A percentile compares a stretch with the other conserved stretches of the same genome.
Evolutionary conservation across 2,113 vertebrate genomes (phyloP).

Genomic region (Chunga burmeisteri): DNA sequence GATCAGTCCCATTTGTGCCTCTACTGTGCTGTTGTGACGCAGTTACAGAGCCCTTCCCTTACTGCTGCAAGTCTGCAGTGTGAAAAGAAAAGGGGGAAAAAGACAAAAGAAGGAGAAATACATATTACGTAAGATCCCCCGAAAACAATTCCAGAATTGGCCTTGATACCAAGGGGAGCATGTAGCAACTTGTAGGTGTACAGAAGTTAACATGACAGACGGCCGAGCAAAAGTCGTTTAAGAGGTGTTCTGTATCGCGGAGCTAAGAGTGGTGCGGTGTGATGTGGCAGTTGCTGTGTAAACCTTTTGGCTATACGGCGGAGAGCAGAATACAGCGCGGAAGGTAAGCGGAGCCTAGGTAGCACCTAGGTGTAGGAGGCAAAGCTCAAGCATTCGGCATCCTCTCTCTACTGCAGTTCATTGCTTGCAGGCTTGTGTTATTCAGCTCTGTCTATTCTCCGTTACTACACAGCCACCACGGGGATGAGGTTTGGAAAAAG

Average conservation of each 20-base stretch:
- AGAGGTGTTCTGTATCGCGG: accelerated
- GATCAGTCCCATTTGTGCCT: background rate
- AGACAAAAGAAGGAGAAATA: background rate
- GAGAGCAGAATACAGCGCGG: background rate
- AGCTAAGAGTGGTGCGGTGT: background rate
- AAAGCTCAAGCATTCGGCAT: background rate
- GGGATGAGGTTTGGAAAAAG: conserved; percentile 62
- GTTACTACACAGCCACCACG: conserved; percentile 24
- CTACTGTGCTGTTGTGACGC: accelerated
- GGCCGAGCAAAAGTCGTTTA: background rate
- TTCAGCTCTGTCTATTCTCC: conserved; percentile 19
- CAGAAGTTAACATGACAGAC: background rate
- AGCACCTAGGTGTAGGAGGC: background rate
- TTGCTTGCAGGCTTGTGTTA: background rate
- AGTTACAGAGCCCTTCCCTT: background rate
- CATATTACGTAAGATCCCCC: background rate
- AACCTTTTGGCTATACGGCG: background rate
- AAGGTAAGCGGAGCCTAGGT: background rate
- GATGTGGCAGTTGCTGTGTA: conserved; percentile 1
- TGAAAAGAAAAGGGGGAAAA: background rate
- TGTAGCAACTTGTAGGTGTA: background rate
- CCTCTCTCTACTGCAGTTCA: background rate
- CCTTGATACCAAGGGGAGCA: background rate
- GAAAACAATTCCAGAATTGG: background rate
- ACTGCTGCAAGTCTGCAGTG: background rate